Evolutionary conservation across 2,797 vertebrate genomes (phyloP).

Genomic region (Petrocephalus sullivani): DNA sequence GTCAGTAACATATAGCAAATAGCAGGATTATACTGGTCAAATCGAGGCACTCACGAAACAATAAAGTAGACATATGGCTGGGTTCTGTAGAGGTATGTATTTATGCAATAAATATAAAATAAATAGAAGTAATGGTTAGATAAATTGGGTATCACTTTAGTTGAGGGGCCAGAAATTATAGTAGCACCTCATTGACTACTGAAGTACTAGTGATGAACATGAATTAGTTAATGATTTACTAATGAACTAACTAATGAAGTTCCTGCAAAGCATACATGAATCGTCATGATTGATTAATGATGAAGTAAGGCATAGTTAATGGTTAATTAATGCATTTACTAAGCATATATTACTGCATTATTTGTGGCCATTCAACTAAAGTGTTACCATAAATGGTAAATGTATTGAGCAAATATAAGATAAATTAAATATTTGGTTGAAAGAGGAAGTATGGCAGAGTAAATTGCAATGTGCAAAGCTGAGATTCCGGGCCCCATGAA

Average conservation of each 20-base stretch:
- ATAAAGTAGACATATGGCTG: not conserved
- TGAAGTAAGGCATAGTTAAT: too few relatives aligned
- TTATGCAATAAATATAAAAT: not conserved
- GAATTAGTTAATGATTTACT: too few relatives aligned
- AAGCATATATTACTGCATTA: too few relatives aligned
- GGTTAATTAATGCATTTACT: too few relatives aligned
- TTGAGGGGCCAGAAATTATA: too few relatives aligned
- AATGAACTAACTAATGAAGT: too few relatives aligned
- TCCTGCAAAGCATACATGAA: too few relatives aligned
- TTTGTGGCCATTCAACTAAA: too few relatives aligned
- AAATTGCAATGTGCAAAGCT: not conserved
- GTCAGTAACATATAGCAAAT: not conserved
- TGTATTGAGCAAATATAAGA: not conserved
- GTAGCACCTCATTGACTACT: too few relatives aligned
- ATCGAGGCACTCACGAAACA: not conserved
- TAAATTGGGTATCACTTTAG: not conserved
- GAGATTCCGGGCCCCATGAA: not conserved
- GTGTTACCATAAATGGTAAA: not conserved
- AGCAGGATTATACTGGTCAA: not conserved
- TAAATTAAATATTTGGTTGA: not conserved
- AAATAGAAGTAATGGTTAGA: not conserved
- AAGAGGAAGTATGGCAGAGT: not conserved
- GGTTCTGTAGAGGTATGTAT: not conserved
- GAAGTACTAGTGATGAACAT: too few relatives aligned
- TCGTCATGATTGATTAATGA: too few relatives aligned